A percentile compares a stretch with the other conserved stretches of the same genome.
These are phyloP conservation scores for Sanderia malayensis DNA, from an alignment of 30 jellyfish, hydroid and myxozoan species.

Conservation along the genomic window DNA sequence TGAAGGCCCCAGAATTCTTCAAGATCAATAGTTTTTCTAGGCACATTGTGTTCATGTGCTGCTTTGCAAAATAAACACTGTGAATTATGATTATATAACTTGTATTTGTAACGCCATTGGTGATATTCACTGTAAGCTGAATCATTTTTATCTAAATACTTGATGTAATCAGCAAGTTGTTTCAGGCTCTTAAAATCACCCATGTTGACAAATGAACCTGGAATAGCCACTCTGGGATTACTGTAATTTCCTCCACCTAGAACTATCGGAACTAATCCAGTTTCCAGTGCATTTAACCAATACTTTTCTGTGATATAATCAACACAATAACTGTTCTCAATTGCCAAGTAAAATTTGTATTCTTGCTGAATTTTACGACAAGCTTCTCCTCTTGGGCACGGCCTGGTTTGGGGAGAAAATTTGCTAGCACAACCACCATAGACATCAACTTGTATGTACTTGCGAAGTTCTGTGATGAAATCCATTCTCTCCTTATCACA, in stretches of 20 bases:
- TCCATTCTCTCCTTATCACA: slow-evolving; percentile 53
- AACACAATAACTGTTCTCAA: slow-evolving; percentile 78
- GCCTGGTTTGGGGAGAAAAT: slow-evolving; percentile 38
- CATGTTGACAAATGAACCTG: slow-evolving; percentile 66
- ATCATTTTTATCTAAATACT: slow-evolving; percentile 61
- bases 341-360: slow-evolving; percentile 83
- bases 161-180: slow-evolving; percentile 52
- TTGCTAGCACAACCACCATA: slow-evolving; percentile 74
- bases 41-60: slow-evolving; percentile 28
- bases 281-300: slow-evolving; percentile 64
- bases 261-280: slow-evolving; percentile 82
- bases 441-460: slow-evolving; percentile 61
- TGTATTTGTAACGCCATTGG: slow-evolving; percentile 75
- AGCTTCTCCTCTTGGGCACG: slow-evolving; percentile 50
- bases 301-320: slow-evolving; percentile 92
- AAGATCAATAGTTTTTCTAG: slow-evolving; percentile 46
- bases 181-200: slow-evolving; percentile 34
- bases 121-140: slow-evolving; percentile 73
- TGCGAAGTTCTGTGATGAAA: slow-evolving; percentile 43
- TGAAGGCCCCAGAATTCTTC: slow-evolving; percentile 59
- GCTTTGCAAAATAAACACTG: slow-evolving; percentile 80
- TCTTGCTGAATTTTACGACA: slow-evolving; percentile 60
- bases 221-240: slow-evolving; percentile 52
- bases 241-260: slow-evolving; percentile 74
- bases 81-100: slow-evolving; percentile 33